Percentiles rank a stretch among this genome's conserved stretches.
phyloP scores from a whole-genome alignment of 2,888 invertebrate genomes.

The Sphinx pinastri region DNA sequence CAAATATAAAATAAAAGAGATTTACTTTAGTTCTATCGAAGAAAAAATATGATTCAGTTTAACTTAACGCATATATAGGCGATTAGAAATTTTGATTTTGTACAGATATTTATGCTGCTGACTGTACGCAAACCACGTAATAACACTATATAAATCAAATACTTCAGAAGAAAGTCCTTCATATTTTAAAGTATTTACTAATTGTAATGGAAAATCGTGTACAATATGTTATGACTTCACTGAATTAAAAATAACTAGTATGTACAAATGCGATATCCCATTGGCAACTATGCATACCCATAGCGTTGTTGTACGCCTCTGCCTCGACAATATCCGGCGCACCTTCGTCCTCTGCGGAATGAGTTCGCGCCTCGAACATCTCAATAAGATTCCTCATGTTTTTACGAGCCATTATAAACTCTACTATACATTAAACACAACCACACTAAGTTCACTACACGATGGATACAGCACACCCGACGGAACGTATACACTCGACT shows the following conservation, averaged over 20 bases:
- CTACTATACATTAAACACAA: slow-evolving; percentile 49
- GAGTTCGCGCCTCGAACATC: slow-evolving; percentile 67
- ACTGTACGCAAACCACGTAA: neutral
- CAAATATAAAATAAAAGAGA: too few relatives aligned
- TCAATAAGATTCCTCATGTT: slow-evolving; percentile 70
- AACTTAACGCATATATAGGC: too few relatives aligned
- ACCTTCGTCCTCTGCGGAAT: slow-evolving; percentile 49
- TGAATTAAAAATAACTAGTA: neutral
- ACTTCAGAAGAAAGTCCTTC: neutral
- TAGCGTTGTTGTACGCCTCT: slow-evolving; percentile 47
- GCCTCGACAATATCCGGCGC: slow-evolving; percentile 48
- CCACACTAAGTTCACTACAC: slow-evolving; percentile 20
- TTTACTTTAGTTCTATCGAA: too few relatives aligned
- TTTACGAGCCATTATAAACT: slow-evolving; percentile 44
- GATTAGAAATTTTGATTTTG: too few relatives aligned
- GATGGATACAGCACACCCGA: slow-evolving; percentile 37
- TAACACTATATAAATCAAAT: neutral
- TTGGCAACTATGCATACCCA: slow-evolving; percentile 42
- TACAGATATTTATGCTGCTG: too few relatives aligned
- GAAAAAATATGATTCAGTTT: too few relatives aligned
- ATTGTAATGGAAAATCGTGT: neutral
- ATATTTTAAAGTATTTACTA: neutral
- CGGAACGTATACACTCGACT: slow-evolving; percentile 57
- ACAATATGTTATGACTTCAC: neutral
- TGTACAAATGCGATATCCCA: neutral